Conservation (phyloP, 2,797 vertebrate species). For the Gallinago stenura region DNA sequence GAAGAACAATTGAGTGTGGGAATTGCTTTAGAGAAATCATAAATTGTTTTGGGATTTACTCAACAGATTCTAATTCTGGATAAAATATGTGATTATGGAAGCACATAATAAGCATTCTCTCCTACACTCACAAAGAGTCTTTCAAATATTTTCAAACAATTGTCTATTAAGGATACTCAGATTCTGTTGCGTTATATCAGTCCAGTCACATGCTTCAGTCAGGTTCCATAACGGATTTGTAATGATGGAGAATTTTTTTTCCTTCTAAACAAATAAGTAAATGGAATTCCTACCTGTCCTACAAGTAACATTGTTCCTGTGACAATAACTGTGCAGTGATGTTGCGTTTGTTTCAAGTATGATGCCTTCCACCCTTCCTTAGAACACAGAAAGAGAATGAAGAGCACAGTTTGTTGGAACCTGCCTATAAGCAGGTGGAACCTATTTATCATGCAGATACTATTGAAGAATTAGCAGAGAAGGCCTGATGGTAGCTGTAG, state of each 20-base stretch:
- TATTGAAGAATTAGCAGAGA: not conserved
- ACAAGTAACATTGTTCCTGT: not conserved
- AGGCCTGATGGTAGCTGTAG: not conserved
- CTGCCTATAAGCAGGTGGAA: not conserved
- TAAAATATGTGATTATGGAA: constrained; percentile 57
- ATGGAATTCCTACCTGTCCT: not conserved
- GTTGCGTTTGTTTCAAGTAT: not conserved
- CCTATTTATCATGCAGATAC: not conserved
- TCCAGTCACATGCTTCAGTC: not conserved
- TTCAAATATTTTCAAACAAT: constrained; percentile 1
- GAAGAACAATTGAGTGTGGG: not conserved
- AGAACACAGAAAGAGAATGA: not conserved
- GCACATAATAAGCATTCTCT: constrained; percentile 54
- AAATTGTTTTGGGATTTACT: constrained; percentile 8
- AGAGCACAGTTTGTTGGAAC: not conserved
- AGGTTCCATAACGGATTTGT: not conserved
- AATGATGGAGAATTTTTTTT: not conserved
- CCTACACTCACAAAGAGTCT: not conserved
- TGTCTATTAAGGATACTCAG: not conserved
- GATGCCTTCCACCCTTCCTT: not conserved
- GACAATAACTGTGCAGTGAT: not conserved
- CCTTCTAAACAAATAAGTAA: not conserved
- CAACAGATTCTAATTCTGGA: not conserved
- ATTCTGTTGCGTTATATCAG: not conserved
- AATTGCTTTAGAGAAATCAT: not conserved